These are phyloP conservation scores for Agonopterix heracliana DNA, from an alignment of 2,888 invertebrate species.

Conservation along the genomic window DNA sequence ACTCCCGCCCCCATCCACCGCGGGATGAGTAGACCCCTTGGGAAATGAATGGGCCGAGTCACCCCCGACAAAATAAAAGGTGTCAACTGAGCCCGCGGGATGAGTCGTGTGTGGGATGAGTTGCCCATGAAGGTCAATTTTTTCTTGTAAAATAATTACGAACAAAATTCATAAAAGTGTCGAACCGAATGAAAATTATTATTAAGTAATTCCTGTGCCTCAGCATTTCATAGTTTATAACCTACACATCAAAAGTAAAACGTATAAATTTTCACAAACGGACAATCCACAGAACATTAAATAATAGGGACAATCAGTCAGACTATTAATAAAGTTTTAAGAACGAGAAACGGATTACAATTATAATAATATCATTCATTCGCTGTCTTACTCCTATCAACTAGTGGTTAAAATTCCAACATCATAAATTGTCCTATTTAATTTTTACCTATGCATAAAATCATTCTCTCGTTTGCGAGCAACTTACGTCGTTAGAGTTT, in stretches of 20 bases:
- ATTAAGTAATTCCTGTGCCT: slow-evolving; percentile 44
- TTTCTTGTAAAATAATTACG: too few species aligned
- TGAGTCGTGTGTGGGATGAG: too few species aligned
- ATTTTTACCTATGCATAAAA: slow-evolving; percentile 44
- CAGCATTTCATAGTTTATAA: slow-evolving; percentile 5
- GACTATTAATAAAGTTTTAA: slow-evolving; percentile 24
- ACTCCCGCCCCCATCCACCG: too few species aligned
- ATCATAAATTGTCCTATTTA: slow-evolving; percentile 47
- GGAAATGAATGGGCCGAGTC: too few species aligned
- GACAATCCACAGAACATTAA: background rate
- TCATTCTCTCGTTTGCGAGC: slow-evolving; percentile 45
- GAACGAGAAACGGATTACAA: slow-evolving; percentile 22
- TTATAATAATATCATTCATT: slow-evolving; percentile 25
- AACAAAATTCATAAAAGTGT: background rate
- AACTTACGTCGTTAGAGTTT: slow-evolving; percentile 36
- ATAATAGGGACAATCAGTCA: slow-evolving; percentile 6
- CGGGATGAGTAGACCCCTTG: too few species aligned
- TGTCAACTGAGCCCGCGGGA: too few species aligned
- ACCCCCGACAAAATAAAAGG: too few species aligned
- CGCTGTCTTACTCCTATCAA: slow-evolving; percentile 27
- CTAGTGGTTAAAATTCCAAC: slow-evolving; percentile 43
- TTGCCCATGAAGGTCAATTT: too few species aligned
- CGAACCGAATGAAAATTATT: slow-evolving; percentile 4
- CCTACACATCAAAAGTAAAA: slow-evolving; percentile 2
- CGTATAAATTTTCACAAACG: background rate